Conservation (phyloP, 2,113 vertebrate genomes). For the Nycticorax nycticorax region DNA sequence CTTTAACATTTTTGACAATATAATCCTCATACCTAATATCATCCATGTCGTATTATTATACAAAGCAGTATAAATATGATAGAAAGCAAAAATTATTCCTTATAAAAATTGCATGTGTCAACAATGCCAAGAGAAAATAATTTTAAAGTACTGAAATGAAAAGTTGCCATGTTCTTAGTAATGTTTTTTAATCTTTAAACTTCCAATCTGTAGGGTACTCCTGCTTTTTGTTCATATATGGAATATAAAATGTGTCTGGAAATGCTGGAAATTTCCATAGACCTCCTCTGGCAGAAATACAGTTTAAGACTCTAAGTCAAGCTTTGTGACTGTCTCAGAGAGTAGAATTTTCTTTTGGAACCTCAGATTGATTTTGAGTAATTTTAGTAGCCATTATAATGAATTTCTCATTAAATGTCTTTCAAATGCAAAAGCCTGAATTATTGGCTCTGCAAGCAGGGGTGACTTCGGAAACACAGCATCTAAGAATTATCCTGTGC, state of each 20-base stretch:
- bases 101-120: not conserved
- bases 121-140: not conserved
- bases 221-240: not conserved
- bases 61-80: not conserved
- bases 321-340: not conserved
- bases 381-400: not conserved
- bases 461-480: not conserved
- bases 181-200: not conserved
- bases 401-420: not conserved
- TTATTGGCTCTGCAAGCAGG: not conserved
- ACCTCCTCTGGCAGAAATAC: not conserved
- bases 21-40: not conserved
- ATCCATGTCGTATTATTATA: not conserved
- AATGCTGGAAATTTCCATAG: not conserved
- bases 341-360: not conserved
- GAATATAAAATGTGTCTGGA: not conserved
- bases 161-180: not conserved
- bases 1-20: not conserved
- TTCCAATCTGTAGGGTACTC: not conserved
- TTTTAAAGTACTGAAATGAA: not conserved
- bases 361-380: not conserved
- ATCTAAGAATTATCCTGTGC: not conserved
- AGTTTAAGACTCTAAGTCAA: not conserved
- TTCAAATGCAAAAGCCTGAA: not conserved
- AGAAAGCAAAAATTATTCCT: not conserved